Evolutionary conservation across 2,113 vertebrate genomes (phyloP).

Genomic region (Salminus brasiliensis): DNA sequence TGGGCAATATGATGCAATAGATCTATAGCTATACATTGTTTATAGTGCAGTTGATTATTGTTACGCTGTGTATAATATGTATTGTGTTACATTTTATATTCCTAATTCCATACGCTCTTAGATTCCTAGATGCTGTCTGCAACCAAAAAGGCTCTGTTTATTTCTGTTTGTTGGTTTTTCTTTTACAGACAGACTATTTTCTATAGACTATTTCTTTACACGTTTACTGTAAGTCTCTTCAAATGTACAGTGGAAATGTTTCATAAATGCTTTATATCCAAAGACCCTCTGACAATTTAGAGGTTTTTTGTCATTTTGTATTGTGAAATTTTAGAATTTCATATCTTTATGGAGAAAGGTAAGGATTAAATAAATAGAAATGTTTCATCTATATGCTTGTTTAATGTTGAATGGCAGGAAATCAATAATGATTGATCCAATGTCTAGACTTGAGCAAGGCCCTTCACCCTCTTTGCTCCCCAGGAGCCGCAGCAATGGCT

Average conservation of each 20-base stretch:
- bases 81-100: not conserved
- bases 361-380: conserved; percentile 89
- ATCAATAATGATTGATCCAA: too few relatives aligned
- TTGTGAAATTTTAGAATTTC: conserved; percentile 82
- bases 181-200: conserved; percentile 60
- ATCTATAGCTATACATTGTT: not conserved
- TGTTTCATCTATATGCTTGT: too few relatives aligned
- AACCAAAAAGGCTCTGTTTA: conserved; percentile 83
- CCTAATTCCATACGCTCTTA: not conserved
- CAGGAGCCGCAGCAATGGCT: too few relatives aligned
- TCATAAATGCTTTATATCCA: conserved; percentile 91
- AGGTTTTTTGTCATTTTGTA: conserved; percentile 97
- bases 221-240: conserved; percentile 86
- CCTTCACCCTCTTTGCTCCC: too few relatives aligned
- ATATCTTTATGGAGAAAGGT: conserved; percentile 85
- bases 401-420: not conserved
- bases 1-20: not conserved
- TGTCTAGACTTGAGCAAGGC: too few relatives aligned
- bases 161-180: conserved; percentile 64
- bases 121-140: conserved; percentile 80
- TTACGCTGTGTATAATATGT: not conserved
- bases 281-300: conserved; percentile 97
- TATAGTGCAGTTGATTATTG: not conserved
- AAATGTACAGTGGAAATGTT: conserved; percentile 82
- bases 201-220: conserved; percentile 79